Evolutionary conservation across 2,797 vertebrate species (phyloP).

Genomic region (Melanogrammus aeglefinus): DNA sequence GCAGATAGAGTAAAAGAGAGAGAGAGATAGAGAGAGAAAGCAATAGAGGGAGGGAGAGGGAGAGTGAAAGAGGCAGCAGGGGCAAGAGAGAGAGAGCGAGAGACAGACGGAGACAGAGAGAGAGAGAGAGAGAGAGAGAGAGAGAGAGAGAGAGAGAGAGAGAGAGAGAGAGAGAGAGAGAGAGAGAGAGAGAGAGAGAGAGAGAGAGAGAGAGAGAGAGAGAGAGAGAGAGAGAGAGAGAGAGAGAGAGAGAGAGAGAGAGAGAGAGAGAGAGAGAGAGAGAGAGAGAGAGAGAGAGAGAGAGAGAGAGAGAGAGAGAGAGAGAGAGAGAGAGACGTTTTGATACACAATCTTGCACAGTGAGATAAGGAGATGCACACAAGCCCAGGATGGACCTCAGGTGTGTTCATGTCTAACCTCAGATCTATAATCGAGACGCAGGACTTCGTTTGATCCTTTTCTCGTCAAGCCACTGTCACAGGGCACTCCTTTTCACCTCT

Average conservation of each 20-base stretch:
- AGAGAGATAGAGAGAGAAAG: slow-evolving; percentile 3
- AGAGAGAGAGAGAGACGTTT: background rate
- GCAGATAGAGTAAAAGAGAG: background rate
- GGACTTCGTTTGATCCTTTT: background rate
- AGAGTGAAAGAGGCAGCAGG: background rate
- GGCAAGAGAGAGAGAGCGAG: background rate
- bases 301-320: background rate
- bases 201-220: background rate
- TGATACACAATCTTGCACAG: background rate
- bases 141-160: background rate
- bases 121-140: background rate
- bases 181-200: background rate
- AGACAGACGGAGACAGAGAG: too few species aligned
- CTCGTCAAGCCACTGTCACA: too few species aligned
- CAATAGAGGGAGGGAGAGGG: slow-evolving; percentile 9
- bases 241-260: background rate
- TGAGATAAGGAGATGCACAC: background rate
- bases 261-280: background rate
- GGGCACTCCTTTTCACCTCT: too few species aligned
- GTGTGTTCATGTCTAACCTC: background rate
- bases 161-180: background rate
- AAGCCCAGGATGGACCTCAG: background rate
- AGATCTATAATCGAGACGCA: background rate
- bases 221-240: background rate
- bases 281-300: background rate